phyloP scores from a whole-genome alignment of 23 tunicate species.

The Diplosoma virens region DNA sequence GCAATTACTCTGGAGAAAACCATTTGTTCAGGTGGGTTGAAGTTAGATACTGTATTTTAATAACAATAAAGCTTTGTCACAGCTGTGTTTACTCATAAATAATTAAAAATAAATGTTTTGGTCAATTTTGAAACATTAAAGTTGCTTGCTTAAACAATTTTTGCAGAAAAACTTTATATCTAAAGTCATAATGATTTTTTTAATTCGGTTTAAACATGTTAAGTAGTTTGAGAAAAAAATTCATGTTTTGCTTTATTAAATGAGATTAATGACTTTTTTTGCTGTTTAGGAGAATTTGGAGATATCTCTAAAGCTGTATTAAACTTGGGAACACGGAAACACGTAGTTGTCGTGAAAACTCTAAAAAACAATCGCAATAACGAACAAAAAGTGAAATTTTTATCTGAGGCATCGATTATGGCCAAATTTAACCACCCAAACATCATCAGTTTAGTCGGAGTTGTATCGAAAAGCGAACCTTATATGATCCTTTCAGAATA shows the following conservation, averaged over 20 bases:
- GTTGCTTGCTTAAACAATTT: too few relatives aligned
- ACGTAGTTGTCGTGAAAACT: conserved; percentile 70
- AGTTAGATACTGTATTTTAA: too few relatives aligned
- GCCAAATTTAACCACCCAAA: conserved; percentile 93
- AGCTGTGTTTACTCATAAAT: too few relatives aligned
- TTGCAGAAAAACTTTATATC: too few relatives aligned
- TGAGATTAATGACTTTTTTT: too few relatives aligned
- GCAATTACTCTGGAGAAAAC: conserved; percentile 59
- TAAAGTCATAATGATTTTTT: too few relatives aligned
- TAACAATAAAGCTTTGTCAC: too few relatives aligned
- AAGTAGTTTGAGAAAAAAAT: too few relatives aligned
- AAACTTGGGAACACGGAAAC: neutral
- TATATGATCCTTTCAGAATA: conserved; percentile 89
- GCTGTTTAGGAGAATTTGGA: conserved; percentile 87
- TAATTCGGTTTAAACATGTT: too few relatives aligned
- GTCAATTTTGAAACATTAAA: too few relatives aligned
- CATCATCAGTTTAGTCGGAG: conserved; percentile 93
- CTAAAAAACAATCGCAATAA: conserved; percentile 68
- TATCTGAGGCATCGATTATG: conserved; percentile 87
- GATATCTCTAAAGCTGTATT: conserved; percentile 74
- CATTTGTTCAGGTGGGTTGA: conserved; percentile 65
- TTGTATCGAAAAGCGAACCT: conserved; percentile 74
- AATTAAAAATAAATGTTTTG: too few relatives aligned
- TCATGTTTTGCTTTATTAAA: too few relatives aligned
- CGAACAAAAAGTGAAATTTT: conserved; percentile 77